phyloP scores from a whole-genome alignment of 2,113 vertebrate species.

The Spilogale gracilis region DNA sequence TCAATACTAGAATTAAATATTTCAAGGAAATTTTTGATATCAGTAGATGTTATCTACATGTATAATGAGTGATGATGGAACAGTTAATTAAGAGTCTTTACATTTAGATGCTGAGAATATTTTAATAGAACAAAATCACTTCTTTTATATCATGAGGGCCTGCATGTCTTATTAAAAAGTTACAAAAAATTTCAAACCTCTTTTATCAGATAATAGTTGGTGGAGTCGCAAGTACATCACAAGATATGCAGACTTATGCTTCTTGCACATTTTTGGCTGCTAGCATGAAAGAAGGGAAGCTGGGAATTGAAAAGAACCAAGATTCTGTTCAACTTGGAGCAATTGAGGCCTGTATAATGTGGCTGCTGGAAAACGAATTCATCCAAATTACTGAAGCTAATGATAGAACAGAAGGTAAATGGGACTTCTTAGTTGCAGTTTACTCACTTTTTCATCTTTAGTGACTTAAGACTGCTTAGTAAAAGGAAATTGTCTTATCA shows the following conservation, averaged over 20 bases:
- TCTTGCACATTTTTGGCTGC: slow-evolving; percentile 95
- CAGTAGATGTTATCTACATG: not conserved
- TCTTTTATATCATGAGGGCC: not conserved
- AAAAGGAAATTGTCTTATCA: not conserved
- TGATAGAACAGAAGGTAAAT: slow-evolving; percentile 86
- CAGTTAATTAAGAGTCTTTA: not conserved
- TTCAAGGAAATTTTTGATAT: slow-evolving; percentile 36
- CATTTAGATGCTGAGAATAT: slow-evolving; percentile 4
- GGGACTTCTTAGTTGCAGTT: not conserved
- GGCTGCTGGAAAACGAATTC: slow-evolving; percentile 97
- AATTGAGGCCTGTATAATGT: slow-evolving; percentile 93
- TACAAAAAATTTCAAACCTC: slow-evolving; percentile 66
- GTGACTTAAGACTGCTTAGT: not conserved
- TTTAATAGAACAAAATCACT: slow-evolving; percentile 44
- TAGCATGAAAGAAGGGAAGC: slow-evolving; percentile 84
- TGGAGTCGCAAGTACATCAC: slow-evolving; percentile 93
- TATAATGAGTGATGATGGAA: not conserved
- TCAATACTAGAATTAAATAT: not conserved
- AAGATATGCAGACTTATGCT: slow-evolving; percentile 93
- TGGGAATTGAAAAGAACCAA: slow-evolving; percentile 75
- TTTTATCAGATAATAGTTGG: slow-evolving; percentile 94
- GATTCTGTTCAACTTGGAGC: slow-evolving; percentile 86
- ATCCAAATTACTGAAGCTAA: slow-evolving; percentile 91
- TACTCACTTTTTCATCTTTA: slow-evolving; percentile 37
- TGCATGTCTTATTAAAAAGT: slow-evolving; percentile 48